Conservation (phyloP, 1,140 invertebrate genomes). For the Achatina immaculata region DNA sequence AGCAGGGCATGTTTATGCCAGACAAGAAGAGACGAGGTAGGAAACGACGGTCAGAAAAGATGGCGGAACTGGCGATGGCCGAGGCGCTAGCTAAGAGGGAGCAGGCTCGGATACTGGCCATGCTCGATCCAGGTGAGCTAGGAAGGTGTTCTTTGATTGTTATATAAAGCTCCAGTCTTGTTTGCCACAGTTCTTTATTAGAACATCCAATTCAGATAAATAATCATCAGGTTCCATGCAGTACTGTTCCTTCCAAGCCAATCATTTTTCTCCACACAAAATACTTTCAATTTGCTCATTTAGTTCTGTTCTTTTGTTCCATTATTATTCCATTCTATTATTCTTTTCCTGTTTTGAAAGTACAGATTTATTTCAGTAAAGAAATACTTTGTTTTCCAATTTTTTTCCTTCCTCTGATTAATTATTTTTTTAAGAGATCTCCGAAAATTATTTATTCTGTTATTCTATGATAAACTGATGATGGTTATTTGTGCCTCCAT, state of each 20-base stretch:
- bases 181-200: background rate
- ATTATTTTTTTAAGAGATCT: no score
- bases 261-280: background rate
- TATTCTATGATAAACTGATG: no score
- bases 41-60: constrained; percentile 67
- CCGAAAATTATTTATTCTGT: no score
- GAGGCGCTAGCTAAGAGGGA: constrained; percentile 59
- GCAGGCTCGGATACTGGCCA: constrained; percentile 51
- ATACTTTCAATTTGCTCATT: no score
- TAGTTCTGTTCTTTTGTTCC: no score
- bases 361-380: no score
- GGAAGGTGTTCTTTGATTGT: background rate
- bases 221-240: background rate
- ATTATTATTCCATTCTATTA: no score
- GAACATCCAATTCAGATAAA: background rate
- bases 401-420: no score
- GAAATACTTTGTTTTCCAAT: no score
- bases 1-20: constrained; percentile 58
- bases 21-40: constrained; percentile 60
- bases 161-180: background rate
- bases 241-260: background rate
- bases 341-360: no score
- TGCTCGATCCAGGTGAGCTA: constrained; percentile 51
- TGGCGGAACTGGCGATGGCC: constrained; percentile 66
- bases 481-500: no score